These are phyloP conservation scores for Polypedilum pembai DNA, from an alignment of 1,140 invertebrate species.

Conservation along the genomic window DNA sequence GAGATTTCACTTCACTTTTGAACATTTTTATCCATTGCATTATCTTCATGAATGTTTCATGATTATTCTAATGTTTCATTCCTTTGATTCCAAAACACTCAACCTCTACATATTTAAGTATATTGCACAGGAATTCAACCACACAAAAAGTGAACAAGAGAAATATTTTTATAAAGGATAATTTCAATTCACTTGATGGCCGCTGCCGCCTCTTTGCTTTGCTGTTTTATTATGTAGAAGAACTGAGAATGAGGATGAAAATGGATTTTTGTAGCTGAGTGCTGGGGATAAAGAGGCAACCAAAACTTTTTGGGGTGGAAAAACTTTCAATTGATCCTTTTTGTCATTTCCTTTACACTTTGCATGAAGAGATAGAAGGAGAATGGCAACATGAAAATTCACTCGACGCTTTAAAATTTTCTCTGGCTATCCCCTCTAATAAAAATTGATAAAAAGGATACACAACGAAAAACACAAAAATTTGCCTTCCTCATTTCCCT, in stretches of 20 bases:
- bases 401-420: neutral
- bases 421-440: neutral
- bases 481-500: neutral
- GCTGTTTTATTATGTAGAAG: no score
- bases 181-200: conserved; percentile 9
- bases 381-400: neutral
- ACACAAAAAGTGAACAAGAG: neutral
- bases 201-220: neutral
- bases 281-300: neutral
- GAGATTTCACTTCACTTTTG: neutral
- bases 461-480: neutral
- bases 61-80: neutral
- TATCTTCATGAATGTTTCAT: conserved; percentile 12
- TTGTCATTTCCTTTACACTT: conserved; percentile 17
- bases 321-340: conserved; percentile 15
- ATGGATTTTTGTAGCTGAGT: no score
- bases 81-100: no score
- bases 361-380: neutral
- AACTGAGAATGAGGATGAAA: no score
- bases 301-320: conserved; percentile 11
- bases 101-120: neutral
- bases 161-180: neutral
- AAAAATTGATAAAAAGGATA: conserved; percentile 7
- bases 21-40: conserved; percentile 8
- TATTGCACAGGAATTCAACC: neutral